Evolutionary conservation across 2,888 invertebrate genomes (phyloP).

Genomic region (Dicycla oo): DNA sequence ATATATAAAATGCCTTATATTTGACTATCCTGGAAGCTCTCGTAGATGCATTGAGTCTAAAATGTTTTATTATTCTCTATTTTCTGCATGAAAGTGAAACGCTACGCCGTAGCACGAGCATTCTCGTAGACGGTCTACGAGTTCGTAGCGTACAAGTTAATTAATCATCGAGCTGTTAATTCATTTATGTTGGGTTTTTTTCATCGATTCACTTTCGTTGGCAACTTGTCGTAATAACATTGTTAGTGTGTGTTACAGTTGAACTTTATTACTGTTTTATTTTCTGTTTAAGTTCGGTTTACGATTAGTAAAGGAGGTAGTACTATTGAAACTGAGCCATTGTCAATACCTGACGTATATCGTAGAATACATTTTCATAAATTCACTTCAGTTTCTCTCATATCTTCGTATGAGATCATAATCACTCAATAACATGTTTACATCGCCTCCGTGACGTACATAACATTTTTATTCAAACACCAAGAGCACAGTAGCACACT

Average conservation of each 20-base stretch:
- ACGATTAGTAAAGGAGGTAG: not conserved
- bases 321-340: not conserved
- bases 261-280: not conserved
- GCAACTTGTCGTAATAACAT: conserved; percentile 35
- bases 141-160: conserved; percentile 65
- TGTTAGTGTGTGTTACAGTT: conserved; percentile 29
- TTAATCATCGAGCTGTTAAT: conserved; percentile 61
- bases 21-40: conserved; percentile 8
- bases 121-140: conserved; percentile 68
- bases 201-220: conserved; percentile 59
- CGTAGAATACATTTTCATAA: not conserved
- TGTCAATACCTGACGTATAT: not conserved
- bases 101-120: conserved; percentile 61
- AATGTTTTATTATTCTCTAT: conserved; percentile 30
- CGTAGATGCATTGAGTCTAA: conserved; percentile 8
- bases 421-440: conserved; percentile 44
- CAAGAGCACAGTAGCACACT: conserved; percentile 30
- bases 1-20: conserved; percentile 4
- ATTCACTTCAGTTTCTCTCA: not conserved
- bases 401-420: conserved; percentile 24
- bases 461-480: conserved; percentile 9
- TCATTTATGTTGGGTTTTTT: conserved; percentile 61
- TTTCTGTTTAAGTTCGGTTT: not conserved
- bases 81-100: conserved; percentile 50
- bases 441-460: conserved; percentile 15